Base-by-base conservation (phyloP, 2,888 invertebrate species). In the Druceiella hillmani region DNA sequence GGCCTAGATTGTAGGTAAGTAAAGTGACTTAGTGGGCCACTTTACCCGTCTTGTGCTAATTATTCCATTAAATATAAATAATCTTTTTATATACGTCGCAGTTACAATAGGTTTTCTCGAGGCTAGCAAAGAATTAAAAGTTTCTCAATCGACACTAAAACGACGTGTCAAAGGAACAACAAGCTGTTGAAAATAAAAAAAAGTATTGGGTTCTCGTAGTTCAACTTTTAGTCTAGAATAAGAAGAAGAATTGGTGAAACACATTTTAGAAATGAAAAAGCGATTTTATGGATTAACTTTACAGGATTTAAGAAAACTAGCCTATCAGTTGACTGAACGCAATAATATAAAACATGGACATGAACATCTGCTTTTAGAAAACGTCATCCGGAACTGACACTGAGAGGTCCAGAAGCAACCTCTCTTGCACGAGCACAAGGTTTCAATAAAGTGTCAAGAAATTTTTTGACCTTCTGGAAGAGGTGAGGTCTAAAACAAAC, bases 401-500 rank as follows among this genome's bases (percentile, higher is more conserved):
- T 48, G 16, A 28, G 40, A 36, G 34, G 15, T 38, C 40, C 44
- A 30, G 39, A 41, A 20, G 12, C 41, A 13, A 48, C 44, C 7
- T 48, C 42, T 17, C 15, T 38, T 25, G 40, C 40, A 31, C 37
- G 48, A 38, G 43, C 41, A 22, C 38, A 39, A 16, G 44, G 43
- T 15, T 48, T 48, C 34, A 48, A 46, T 38, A 43, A n/a, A 33
- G 38, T 22, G 33, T 26, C 33, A 33, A 1, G 11, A 39, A 39
- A 38, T 39, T 22, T 39, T 39, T 38, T 25, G 39, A 39, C 15
- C 39, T 39, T 7, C 36, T 38, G n/a, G 38, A 39, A 39, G 38
- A 38, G 20, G 33, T 33, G 1, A 38, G 26, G 25, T 3, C n/a
- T n/a, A n/a, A n/a, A n/a, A n/a, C n/a, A n/a, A n/a, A n/a, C 22